Conservation (phyloP, 2,113 vertebrate genomes). For the Parus major region DNA sequence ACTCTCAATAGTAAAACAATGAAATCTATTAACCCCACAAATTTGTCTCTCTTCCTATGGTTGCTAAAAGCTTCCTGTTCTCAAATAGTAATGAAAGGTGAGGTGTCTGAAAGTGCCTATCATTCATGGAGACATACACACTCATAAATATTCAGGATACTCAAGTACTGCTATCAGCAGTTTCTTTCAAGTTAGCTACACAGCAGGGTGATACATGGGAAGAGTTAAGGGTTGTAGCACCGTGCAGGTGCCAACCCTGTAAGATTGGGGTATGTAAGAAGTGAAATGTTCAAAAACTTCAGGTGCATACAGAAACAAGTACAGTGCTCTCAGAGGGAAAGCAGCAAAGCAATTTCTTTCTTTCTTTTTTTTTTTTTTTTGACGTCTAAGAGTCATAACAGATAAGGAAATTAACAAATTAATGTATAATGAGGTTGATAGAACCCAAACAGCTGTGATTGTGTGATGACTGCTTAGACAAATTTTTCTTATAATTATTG, state of each 20-base stretch:
- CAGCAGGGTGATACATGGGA: not conserved
- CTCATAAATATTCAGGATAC: not conserved
- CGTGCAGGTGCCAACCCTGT: not conserved
- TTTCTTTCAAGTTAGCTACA: not conserved
- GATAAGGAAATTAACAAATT: not conserved
- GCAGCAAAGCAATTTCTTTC: not conserved
- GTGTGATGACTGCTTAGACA: not conserved
- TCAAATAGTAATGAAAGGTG: not conserved
- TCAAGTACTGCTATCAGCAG: not conserved
- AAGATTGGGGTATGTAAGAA: not conserved
- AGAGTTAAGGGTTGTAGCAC: not conserved
- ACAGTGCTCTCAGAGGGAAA: not conserved
- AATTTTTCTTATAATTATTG: constrained; percentile 4
- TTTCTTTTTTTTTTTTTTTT: not conserved
- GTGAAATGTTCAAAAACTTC: not conserved
- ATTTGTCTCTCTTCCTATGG: accelerated
- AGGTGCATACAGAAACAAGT: not conserved
- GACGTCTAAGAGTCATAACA: not conserved
- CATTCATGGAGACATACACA: not conserved
- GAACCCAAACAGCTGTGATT: not conserved
- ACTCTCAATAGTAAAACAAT: not conserved
- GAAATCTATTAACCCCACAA: not conserved
- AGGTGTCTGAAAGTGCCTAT: not conserved
- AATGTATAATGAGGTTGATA: not conserved
- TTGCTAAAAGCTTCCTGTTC: not conserved